These are phyloP conservation scores for Blastobasis lacticolella DNA, from an alignment of 2,888 invertebrate genomes.

Conservation along the genomic window DNA sequence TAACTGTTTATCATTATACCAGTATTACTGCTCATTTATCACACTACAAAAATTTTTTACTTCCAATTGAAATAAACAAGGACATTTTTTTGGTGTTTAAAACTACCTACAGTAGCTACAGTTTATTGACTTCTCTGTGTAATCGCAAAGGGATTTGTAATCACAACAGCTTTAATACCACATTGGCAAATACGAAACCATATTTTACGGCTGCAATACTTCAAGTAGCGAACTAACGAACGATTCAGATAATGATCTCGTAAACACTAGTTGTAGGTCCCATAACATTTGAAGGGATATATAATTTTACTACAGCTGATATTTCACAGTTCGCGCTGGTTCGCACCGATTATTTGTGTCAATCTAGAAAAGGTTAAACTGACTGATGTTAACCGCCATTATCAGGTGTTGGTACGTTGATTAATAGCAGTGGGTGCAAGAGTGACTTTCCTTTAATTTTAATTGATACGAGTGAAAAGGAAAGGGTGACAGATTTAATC, in stretches of 20 bases:
- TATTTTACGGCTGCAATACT: slow-evolving; percentile 7
- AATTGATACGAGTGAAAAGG: too few relatives aligned
- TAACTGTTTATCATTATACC: too few relatives aligned
- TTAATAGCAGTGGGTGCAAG: too few relatives aligned
- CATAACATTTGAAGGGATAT: not conserved
- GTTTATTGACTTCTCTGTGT: too few relatives aligned
- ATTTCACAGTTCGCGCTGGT: not conserved
- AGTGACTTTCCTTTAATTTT: too few relatives aligned
- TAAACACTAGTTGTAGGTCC: slow-evolving; percentile 4
- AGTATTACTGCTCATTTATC: too few relatives aligned
- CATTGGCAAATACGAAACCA: slow-evolving; percentile 4
- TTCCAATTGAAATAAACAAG: too few relatives aligned
- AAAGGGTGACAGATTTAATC: too few relatives aligned
- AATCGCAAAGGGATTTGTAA: slow-evolving; percentile 1
- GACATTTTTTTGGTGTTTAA: too few relatives aligned
- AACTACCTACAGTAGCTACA: too few relatives aligned
- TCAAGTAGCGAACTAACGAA: slow-evolving; percentile 4
- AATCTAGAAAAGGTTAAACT: slow-evolving; percentile 5
- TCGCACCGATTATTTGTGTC: not conserved
- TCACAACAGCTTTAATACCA: slow-evolving; percentile 2
- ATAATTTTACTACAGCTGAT: slow-evolving; percentile 1
- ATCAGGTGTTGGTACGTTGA: slow-evolving; percentile 1
- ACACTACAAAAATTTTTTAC: too few relatives aligned
- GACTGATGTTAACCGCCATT: slow-evolving; percentile 3
- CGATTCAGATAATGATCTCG: slow-evolving; percentile 1